phyloP scores from a whole-genome alignment of 92 coral and sea anemone genomes.

The Siderastrea radians region DNA sequence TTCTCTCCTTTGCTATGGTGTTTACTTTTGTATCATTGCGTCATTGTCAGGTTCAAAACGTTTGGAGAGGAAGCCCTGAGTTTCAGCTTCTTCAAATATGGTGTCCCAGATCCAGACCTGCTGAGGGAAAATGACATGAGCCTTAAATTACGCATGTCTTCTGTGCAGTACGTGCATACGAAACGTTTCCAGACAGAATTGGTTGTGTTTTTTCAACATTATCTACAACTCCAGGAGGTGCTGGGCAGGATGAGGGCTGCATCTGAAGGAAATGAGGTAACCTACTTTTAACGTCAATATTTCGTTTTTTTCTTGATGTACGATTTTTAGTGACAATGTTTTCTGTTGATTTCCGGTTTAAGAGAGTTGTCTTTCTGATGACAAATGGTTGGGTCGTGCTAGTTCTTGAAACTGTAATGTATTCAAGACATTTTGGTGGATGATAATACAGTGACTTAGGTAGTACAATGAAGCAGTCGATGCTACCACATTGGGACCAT shows the following conservation, averaged over 20 bases:
- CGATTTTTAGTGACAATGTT: too few relatives aligned
- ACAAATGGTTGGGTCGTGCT: too few relatives aligned
- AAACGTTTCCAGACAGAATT: constrained; percentile 97
- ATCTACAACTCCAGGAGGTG: constrained; percentile 94
- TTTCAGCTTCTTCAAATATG: constrained; percentile 88
- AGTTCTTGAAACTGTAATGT: too few relatives aligned
- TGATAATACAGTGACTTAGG: too few relatives aligned
- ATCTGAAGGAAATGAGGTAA: constrained; percentile 95
- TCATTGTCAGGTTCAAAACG: constrained; percentile 81
- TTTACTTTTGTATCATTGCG: not conserved
- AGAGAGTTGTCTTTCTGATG: too few relatives aligned
- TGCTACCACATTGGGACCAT: too few relatives aligned
- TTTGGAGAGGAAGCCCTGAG: constrained; percentile 98
- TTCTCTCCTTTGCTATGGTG: too few relatives aligned
- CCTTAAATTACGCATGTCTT: constrained; percentile 91
- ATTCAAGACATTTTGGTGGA: too few relatives aligned
- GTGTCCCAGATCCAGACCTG: constrained; percentile 85
- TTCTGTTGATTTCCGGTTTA: too few relatives aligned
- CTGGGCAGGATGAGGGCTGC: constrained; percentile 97
- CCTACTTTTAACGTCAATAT: not conserved
- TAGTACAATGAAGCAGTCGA: too few relatives aligned
- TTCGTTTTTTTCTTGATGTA: too few relatives aligned
- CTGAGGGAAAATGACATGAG: constrained; percentile 88
- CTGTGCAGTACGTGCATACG: constrained; percentile 98
- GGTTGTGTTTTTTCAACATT: constrained; percentile 95